A percentile compares a stretch with the other conserved stretches of the same genome.
Evolutionary conservation across 2,797 vertebrate genomes (phyloP).

Genomic region (Artibeus lituratus): DNA sequence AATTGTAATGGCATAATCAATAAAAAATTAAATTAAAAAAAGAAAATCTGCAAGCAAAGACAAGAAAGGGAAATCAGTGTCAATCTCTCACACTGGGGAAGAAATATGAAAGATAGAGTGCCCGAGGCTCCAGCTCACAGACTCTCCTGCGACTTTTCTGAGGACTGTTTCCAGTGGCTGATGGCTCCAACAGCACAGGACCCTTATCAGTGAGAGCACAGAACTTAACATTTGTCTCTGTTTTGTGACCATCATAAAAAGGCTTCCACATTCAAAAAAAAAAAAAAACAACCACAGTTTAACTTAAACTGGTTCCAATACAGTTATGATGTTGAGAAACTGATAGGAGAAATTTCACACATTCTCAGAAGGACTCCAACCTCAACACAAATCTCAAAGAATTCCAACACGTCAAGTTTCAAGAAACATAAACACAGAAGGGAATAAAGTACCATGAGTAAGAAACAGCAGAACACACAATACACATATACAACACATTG

Average conservation of each 20-base stretch:
- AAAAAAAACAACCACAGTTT: not conserved
- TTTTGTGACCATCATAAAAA: not conserved
- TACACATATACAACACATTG: not conserved
- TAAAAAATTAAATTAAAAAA: too few relatives aligned
- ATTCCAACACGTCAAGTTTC: slow-evolving; percentile 6
- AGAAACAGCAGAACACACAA: not conserved
- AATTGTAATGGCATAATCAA: too few relatives aligned
- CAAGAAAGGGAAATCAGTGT: not conserved
- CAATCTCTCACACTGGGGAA: not conserved
- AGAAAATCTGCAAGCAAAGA: not conserved
- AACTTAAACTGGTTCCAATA: not conserved
- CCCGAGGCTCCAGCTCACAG: not conserved
- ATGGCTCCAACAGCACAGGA: too few relatives aligned
- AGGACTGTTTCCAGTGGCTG: not conserved
- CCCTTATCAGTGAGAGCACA: not conserved
- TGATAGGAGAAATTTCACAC: not conserved
- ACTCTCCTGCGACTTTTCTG: not conserved
- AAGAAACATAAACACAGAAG: slow-evolving; percentile 29
- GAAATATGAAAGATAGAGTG: not conserved
- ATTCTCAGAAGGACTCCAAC: not conserved
- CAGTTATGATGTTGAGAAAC: not conserved
- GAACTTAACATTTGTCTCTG: not conserved
- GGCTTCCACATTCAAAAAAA: not conserved
- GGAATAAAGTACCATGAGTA: not conserved
- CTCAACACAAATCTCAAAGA: not conserved